These are phyloP conservation scores for Melanaphis sacchari DNA, from an alignment of 1,140 invertebrate genomes.

Conservation along the genomic window DNA sequence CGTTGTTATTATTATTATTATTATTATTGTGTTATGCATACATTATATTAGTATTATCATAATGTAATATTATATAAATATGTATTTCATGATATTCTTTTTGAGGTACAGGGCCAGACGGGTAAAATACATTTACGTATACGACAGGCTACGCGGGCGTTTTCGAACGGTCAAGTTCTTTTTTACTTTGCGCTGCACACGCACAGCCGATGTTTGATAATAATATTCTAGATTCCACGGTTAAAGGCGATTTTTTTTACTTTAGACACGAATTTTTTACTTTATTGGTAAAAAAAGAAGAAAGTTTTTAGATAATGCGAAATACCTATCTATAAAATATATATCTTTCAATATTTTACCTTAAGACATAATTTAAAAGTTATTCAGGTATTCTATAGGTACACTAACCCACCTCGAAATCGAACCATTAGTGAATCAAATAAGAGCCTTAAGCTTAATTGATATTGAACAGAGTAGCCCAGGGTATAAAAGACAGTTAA, in stretches of 20 bases:
- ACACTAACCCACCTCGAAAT: not conserved
- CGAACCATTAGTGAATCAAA: not conserved
- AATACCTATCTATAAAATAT: not conserved
- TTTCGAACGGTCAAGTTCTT: not conserved
- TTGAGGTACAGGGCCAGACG: not conserved
- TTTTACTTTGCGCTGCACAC: not conserved
- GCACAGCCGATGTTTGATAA: not conserved
- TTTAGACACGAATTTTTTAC: not conserved
- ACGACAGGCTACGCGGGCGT: not conserved
- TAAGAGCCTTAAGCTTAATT: not conserved
- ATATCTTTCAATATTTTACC: not conserved
- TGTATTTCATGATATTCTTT: not conserved
- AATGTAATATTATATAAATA: not conserved
- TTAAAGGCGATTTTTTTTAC: not conserved
- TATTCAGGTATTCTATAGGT: not conserved
- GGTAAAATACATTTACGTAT: not conserved
- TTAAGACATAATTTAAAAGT: not conserved
- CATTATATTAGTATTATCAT: slow-evolving; percentile 2
- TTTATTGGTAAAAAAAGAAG: not conserved
- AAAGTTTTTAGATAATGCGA: not conserved
- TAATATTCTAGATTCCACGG: not conserved
- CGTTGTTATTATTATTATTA: not conserved
- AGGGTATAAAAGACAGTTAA: not conserved
- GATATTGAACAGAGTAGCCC: not conserved
- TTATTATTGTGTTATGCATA: not conserved